A percentile compares a stretch with the other conserved stretches of the same genome.
Evolutionary conservation across 2,113 vertebrate genomes (phyloP).

Genomic region (Leuciscus idus): DNA sequence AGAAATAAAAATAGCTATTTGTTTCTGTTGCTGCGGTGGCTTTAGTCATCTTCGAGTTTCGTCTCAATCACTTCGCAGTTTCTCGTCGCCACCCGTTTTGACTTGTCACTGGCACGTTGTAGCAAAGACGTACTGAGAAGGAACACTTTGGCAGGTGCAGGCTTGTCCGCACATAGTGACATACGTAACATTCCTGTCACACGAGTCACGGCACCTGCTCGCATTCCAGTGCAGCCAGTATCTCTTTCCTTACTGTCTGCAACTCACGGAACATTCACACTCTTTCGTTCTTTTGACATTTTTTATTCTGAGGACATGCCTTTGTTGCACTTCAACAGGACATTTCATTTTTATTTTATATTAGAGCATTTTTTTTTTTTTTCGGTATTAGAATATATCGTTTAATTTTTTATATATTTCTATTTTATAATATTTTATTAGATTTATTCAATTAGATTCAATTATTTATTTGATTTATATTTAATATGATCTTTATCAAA

Average conservation of each 20-base stretch:
- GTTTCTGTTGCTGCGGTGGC: constrained; percentile 2
- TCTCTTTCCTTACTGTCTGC: neutral
- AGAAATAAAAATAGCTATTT: constrained; percentile 30
- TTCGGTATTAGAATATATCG: neutral
- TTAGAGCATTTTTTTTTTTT: neutral
- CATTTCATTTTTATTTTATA: neutral
- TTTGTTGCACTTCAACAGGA: neutral
- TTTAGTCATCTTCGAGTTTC: constrained; percentile 39
- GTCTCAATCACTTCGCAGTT: neutral
- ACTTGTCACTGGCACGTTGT: constrained; percentile 30
- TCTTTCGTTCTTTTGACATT: neutral
- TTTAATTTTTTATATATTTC: neutral
- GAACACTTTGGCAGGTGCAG: constrained; percentile 12
- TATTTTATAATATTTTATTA: neutral
- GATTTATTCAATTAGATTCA: too few species aligned
- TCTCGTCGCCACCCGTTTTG: constrained; percentile 28
- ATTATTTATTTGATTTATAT: too few species aligned
- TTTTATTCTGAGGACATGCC: neutral
- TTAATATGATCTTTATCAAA: neutral
- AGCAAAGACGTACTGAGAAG: constrained; percentile 4
- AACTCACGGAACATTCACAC: neutral
- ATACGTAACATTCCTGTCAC: constrained; percentile 37
- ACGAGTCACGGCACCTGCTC: constrained; percentile 29
- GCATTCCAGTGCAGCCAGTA: constrained; percentile 20
- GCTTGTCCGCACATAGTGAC: constrained; percentile 9